Percentiles rank a stretch among this genome's conserved stretches.
Conservation (phyloP, 2,113 vertebrate species). For the Anolis sagrei region DNA sequence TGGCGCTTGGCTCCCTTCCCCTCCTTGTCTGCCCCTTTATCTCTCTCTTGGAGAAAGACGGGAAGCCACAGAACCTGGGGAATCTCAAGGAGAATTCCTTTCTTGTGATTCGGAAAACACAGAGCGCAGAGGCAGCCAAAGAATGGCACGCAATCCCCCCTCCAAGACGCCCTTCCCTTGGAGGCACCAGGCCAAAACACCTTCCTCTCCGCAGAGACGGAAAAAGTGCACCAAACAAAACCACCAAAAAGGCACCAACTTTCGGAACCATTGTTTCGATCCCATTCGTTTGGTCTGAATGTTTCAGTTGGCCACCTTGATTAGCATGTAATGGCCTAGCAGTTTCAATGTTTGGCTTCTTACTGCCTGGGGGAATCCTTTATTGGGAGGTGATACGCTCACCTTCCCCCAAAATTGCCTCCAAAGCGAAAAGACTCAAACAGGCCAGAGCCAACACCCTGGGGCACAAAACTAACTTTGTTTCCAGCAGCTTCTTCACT, state of each 20-base stretch:
- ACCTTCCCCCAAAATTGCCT: no score
- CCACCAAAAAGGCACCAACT: not conserved
- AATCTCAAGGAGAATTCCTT: slow-evolving; percentile 53
- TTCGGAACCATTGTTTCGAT: no score
- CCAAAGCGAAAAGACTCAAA: no score
- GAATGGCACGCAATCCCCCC: not conserved
- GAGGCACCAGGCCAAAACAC: not conserved
- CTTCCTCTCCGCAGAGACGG: not conserved
- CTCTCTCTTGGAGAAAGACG: accelerated
- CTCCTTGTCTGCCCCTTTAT: not conserved
- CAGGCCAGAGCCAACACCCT: not conserved
- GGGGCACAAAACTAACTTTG: no score
- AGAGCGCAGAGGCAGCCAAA: not conserved
- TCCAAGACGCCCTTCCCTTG: not conserved
- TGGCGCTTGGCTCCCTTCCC: not conserved
- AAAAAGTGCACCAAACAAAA: not conserved
- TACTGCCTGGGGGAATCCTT: no score
- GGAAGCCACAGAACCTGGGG: not conserved
- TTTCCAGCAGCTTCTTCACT: no score
- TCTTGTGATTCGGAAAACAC: slow-evolving; percentile 4
- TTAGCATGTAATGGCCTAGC: no score
- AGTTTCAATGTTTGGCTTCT: no score
- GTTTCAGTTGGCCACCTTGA: no score
- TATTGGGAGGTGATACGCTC: no score
- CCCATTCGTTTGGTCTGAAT: not conserved